Evolutionary conservation across 2,113 vertebrate genomes (phyloP), one percentile per base, ranked within the genome.

Genomic region (Pangasianodon hypophthalmus): DNA sequence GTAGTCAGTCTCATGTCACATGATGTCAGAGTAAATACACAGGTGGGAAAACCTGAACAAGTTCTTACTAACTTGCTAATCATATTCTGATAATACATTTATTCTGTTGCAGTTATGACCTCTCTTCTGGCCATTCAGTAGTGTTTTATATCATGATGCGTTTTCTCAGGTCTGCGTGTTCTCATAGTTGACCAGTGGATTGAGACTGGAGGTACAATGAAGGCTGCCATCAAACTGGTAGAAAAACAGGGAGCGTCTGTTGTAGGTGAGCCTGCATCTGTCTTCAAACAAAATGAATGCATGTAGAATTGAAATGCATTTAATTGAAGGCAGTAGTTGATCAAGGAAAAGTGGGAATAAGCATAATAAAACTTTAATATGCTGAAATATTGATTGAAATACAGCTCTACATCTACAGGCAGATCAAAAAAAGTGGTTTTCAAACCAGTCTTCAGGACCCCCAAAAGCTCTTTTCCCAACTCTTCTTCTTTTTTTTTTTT

Each of bases 101-200:
- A 1, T 81, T 81, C 5, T 80, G 11, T 52, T 50, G 48, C 48
- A 54, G 19, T 82, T 32, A 32, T 9, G 18, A 32, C 6, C 29
- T 46, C 73, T 46, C 46, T 29, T 16, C 26, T n/a, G 24, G 6
- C 14, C 3, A 81, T 81, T 18, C 67, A 14, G 18, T 26, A 14
- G 8, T 52, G n/a, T 71, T 67, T 32, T 13, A 41, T 18, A 50
- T 62, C 2, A 24, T 84, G 29, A 69, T 81, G 37, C 4, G 1
- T 60, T 44, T 62, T 6, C 81, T 58, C 92, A 98, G 97, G 97
- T 32, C 32, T 96, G 71, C 95, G 91, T n/a, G 91, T 98, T 79
- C 90, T 98, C 54, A 89, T 98, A 0, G 96, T 98, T 92, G 97
- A 98, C 93, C 97, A 97, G 94, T 98, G 97, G 97, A 94, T 98